phyloP scores from a whole-genome alignment of 2,113 vertebrate species.

The Oreotrochilus melanogaster region DNA sequence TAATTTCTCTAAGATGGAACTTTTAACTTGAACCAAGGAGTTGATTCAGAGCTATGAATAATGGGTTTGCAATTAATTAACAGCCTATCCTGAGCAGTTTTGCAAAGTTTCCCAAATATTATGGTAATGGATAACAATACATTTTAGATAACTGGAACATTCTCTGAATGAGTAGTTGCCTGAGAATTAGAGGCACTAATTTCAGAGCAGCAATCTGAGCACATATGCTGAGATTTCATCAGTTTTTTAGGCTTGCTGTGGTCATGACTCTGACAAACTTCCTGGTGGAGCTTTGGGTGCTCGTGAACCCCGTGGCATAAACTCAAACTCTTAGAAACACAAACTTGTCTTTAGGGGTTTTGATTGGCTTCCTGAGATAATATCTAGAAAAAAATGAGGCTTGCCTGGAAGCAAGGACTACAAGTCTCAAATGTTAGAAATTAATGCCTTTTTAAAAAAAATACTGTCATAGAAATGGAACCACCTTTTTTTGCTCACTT shows the following conservation, averaged over 20 bases:
- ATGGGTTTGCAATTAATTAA: neutral
- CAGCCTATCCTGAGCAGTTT: neutral
- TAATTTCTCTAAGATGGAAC: neutral
- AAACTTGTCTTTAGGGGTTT: neutral
- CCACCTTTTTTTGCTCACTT: neutral
- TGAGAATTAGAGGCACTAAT: neutral
- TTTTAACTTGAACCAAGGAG: neutral
- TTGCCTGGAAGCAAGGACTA: neutral
- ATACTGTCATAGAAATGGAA: neutral
- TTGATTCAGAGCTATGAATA: neutral
- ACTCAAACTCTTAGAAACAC: neutral
- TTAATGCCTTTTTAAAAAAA: neutral
- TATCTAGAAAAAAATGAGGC: neutral
- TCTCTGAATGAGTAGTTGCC: neutral
- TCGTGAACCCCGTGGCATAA: neutral
- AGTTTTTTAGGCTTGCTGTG: neutral
- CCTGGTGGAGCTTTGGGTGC: rapidly evolving
- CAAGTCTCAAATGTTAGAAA: neutral
- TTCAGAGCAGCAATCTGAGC: neutral
- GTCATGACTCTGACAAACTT: neutral
- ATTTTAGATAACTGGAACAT: neutral
- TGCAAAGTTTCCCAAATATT: neutral
- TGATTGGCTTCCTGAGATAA: neutral
- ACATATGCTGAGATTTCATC: neutral
- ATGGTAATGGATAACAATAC: neutral